Base-by-base conservation (phyloP, 2,888 invertebrate species). In the Eupithecia subumbrata region DNA sequence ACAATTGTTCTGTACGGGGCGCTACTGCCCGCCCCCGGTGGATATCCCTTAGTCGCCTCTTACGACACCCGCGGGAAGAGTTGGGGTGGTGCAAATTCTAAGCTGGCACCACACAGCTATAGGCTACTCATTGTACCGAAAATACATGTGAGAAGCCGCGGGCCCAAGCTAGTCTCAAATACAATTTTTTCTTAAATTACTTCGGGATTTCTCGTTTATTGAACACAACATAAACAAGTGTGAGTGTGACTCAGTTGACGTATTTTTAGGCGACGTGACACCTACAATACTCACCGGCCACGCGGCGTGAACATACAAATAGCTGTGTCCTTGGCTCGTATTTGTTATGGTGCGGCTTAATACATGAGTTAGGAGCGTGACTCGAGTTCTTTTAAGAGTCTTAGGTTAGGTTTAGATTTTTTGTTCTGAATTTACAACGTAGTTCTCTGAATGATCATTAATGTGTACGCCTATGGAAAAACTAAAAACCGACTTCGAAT, bases 251-350 rank as follows among this genome's bases (percentile, higher is more conserved):
- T 60, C 60, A 60, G 56, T 56, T 4, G 5, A 4, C 3, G 60
- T 60, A 60, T 25, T 60, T 56, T 14, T 60, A 60, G 60, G 60
- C 60, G 60, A 25, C 25, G 25, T 25, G 60, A 25, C 60, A 64
- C 14, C 30, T 48, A 52, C 52, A n/a, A 64, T 34, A 34, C 8
- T 11, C 18, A 64, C 66, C 22, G 37, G 37, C 18, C 66, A 67
- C 66, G 66, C 40, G 66, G 22, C 4, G 12, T n/a, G 66, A n/a
- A 1, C 66, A 67, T 22, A 67, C 66, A 67, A 67, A 67, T n/a
- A 22, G 2, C 37, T 11, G 5, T 67, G 66, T 18, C 66, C 66
- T 67, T 67, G 66, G n/a, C 34, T 64, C 18, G 9, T 74, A 70
- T 60, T 60, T 60, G 60, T 60, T 60, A 45, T 34, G 9, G 18